Base-by-base conservation (phyloP, 1,140 invertebrate genomes). In the Limonius californicus region DNA sequence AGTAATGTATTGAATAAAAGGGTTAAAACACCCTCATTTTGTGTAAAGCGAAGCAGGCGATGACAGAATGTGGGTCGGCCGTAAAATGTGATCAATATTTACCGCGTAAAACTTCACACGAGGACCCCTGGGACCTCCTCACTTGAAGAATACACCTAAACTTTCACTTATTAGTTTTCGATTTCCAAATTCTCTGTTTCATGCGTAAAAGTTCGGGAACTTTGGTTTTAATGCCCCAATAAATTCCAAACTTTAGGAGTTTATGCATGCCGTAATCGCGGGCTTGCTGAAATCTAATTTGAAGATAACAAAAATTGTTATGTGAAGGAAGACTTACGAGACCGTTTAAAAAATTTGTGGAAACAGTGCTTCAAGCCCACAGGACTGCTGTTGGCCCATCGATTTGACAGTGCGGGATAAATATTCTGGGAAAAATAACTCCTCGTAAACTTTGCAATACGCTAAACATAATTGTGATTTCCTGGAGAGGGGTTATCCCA, bases 401-500 rank as follows among this genome's bases (percentile, higher is more conserved):
- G 4, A 11, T 32, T 4, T 32, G 27, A 32, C 27, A 32, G 11
- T 6, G 27, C 11, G 27, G n/a, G n/a, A n/a, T n/a, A n/a, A n/a
- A n/a, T n/a, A n/a, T n/a, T n/a, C n/a, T n/a, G n/a, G n/a, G n/a
- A n/a, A n/a, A n/a, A n/a, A n/a, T n/a, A n/a, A n/a, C n/a, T n/a
- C n/a, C n/a, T n/a, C n/a, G n/a, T n/a, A n/a, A 27, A 27, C 23
- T 27, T 9, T 27, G 23, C 9, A 27, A 27, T 27, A 27, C 3
- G 9, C 9, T 27, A 27, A 27, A 27, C 9, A 27, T 4, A 27
- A 27, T 9, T 15, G 23, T 59, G 58, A 32, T 23, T 27, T 27
- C 19, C 30, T 53, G 30, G 23, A 27, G 2, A 32, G 20, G 18
- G 27, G 50, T 61, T 15, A 54, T 61, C 70, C 67, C 68, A 77